Evolutionary conservation across 2,888 invertebrate species (phyloP).

Genomic region (Calliopum simillimum): DNA sequence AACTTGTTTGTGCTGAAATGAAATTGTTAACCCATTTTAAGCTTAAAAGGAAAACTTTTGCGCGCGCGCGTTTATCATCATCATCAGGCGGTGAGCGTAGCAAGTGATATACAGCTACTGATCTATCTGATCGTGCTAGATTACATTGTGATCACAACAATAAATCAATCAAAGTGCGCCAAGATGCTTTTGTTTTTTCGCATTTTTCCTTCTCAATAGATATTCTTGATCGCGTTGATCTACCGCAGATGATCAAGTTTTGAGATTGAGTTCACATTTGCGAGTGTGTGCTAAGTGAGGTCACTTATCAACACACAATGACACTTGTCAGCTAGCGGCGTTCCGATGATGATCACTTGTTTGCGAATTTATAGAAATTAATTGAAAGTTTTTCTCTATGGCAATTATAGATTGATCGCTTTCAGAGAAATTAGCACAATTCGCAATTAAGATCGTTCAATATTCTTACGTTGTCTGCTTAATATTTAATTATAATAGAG

Average conservation of each 20-base stretch:
- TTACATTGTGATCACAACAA: constrained; percentile 11
- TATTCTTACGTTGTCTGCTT: background rate
- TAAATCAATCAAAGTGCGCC: constrained; percentile 42
- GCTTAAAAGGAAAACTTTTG: constrained; percentile 35
- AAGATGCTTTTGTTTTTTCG: constrained; percentile 21
- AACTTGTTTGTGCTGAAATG: constrained; percentile 6
- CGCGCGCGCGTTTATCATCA: constrained; percentile 10
- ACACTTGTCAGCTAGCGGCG: constrained; percentile 9
- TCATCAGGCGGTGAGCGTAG: background rate
- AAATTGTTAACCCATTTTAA: constrained; percentile 40
- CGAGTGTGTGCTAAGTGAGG: background rate
- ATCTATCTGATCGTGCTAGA: background rate
- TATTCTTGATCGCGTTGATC: constrained; percentile 22
- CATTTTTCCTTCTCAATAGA: background rate
- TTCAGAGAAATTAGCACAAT: constrained; percentile 10
- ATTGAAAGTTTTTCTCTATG: background rate
- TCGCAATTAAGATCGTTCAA: background rate
- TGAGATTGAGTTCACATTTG: background rate
- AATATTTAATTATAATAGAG: too few species aligned
- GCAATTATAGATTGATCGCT: constrained; percentile 1
- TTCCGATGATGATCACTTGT: background rate
- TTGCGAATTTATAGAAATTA: background rate
- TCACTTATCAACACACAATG: constrained; percentile 5
- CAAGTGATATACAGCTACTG: background rate
- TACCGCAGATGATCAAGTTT: constrained; percentile 28